These are phyloP conservation scores for Pontoporia blainvillei DNA, from an alignment of 2,113 vertebrate genomes.

Conservation along the genomic window DNA sequence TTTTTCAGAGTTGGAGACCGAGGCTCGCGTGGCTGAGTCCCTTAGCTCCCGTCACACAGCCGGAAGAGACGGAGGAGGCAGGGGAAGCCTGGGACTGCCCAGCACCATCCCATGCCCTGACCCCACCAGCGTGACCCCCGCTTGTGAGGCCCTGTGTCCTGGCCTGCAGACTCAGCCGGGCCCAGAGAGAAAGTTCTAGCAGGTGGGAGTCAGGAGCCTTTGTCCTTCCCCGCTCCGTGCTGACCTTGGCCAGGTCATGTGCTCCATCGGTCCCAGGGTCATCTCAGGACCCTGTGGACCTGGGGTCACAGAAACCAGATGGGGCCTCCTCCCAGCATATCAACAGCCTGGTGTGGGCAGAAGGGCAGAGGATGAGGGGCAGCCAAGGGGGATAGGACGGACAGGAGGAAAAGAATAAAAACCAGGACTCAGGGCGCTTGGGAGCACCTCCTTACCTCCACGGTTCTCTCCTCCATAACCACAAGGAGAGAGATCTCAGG, in stretches of 20 bases:
- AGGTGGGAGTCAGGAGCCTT: not conserved
- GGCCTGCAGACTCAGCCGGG: not conserved
- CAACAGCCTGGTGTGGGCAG: not conserved
- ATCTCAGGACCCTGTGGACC: not conserved
- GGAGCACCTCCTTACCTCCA: accelerated
- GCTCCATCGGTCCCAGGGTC: no score
- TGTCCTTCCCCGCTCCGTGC: not conserved
- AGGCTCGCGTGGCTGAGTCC: not conserved
- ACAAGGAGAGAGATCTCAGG: not conserved
- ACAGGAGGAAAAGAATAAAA: not conserved
- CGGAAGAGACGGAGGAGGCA: not conserved
- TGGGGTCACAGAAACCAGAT: not conserved
- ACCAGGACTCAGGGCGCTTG: accelerated
- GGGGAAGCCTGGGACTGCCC: not conserved
- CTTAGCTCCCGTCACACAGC: not conserved
- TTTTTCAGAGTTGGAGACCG: not conserved
- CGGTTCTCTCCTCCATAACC: not conserved
- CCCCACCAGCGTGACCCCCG: accelerated
- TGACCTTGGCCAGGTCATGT: not conserved
- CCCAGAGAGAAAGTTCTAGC: not conserved
- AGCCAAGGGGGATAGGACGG: no score
- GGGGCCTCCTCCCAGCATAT: not conserved
- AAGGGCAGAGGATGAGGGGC: no score
- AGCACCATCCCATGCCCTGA: not conserved
- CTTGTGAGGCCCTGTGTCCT: not conserved